Percentiles rank a stretch among this genome's conserved stretches.
These are phyloP conservation scores for Rosalia funebris DNA, from an alignment of 2,888 invertebrate genomes.

Conservation along the genomic window DNA sequence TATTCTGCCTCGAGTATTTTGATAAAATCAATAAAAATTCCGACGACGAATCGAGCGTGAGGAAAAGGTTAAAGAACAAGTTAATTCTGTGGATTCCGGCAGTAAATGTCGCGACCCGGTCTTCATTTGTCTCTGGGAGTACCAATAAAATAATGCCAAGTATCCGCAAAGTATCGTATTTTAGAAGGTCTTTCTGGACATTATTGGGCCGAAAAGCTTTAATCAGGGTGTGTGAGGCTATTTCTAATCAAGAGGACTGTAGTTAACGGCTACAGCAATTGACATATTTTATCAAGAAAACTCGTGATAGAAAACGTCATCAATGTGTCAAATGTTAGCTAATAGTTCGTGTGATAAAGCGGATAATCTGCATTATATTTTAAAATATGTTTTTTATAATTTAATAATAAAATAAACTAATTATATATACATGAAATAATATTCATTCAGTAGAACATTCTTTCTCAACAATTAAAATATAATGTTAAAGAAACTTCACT, in stretches of 20 bases:
- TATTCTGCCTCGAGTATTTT: not conserved
- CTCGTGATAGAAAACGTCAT: too few relatives aligned
- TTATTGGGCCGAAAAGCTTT: conserved; percentile 58
- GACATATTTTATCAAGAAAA: conserved; percentile 10
- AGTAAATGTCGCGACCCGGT: conserved; percentile 65
- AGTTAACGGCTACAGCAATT: conserved; percentile 52
- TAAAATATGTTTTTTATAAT: too few relatives aligned
- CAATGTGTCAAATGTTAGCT: too few relatives aligned
- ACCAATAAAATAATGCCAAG: conserved; percentile 65
- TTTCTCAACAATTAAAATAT: too few relatives aligned
- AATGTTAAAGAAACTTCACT: too few relatives aligned
- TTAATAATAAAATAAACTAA: too few relatives aligned
- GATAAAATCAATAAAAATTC: not conserved
- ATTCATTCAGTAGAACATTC: too few relatives aligned
- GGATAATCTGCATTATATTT: too few relatives aligned
- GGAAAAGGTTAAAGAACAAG: conserved; percentile 25
- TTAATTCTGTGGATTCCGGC: conserved; percentile 42
- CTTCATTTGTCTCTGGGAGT: conserved; percentile 64
- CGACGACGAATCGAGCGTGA: not conserved
- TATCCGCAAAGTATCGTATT: conserved; percentile 57
- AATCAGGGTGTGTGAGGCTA: conserved; percentile 58
- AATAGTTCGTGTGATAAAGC: too few relatives aligned
- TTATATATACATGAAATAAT: too few relatives aligned
- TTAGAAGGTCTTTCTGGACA: conserved; percentile 57
- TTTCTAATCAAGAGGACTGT: conserved; percentile 64